Percentiles rank a stretch among this genome's conserved stretches.
Evolutionary conservation across 2,113 vertebrate species (phyloP).

Genomic region (Argyrosomus japonicus): DNA sequence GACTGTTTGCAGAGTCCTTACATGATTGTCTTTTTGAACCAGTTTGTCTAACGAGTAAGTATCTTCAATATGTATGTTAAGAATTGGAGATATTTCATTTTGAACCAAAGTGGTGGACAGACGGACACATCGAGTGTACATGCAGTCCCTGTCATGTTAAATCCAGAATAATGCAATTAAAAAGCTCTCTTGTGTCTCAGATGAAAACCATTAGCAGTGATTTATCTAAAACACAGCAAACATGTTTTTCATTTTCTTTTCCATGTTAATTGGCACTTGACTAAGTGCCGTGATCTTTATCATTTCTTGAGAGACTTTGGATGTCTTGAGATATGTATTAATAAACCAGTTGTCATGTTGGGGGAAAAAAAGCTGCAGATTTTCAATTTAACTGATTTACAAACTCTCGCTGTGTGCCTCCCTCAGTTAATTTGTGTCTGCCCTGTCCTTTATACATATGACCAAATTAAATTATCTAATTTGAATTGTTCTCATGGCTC

Average conservation of each 20-base stretch:
- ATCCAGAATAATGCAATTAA: too few species aligned
- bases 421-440: slow-evolving; percentile 47
- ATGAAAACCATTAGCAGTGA: not conserved
- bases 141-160: too few species aligned
- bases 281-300: slow-evolving; percentile 18
- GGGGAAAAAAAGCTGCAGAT: slow-evolving; percentile 31
- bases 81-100: too few species aligned
- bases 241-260: not conserved
- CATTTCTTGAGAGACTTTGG: slow-evolving; percentile 39
- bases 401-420: slow-evolving; percentile 44
- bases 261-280: slow-evolving; percentile 44
- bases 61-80: too few species aligned
- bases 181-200: too few species aligned
- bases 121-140: too few species aligned
- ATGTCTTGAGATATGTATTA: slow-evolving; percentile 30
- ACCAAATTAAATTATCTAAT: slow-evolving; percentile 77
- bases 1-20: too few species aligned
- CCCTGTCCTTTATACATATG: slow-evolving; percentile 42
- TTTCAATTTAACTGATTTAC: slow-evolving; percentile 57
- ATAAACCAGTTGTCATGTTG: slow-evolving; percentile 43
- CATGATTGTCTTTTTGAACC: too few species aligned
- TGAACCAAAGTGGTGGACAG: too few species aligned
- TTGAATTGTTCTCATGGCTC: slow-evolving; percentile 69
- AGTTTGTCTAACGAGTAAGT: too few species aligned
- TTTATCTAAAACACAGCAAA: not conserved